Base-by-base conservation (phyloP, 2,113 vertebrate species). In the Solenodon paradoxus region DNA sequence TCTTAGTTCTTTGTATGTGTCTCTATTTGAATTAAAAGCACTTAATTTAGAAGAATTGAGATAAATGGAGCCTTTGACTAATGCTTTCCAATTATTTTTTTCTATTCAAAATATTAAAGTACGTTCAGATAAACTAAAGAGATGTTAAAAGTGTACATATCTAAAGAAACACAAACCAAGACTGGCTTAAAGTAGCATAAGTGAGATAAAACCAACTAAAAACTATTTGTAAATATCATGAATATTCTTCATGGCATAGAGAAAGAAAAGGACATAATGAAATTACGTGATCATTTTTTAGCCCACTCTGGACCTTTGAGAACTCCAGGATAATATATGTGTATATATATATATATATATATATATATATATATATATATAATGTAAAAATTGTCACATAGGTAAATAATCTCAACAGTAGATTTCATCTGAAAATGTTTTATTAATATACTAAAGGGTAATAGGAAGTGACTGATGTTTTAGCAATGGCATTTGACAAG, bases 211-310 rank as follows among this genome's bases (percentile, higher is more conserved):
- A 42, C 8, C 10, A 75, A 2, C 2, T 85, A 7, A 55, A 79
- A 42, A 2, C 1, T 35, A 28, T 42, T 71, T 40, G 9, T 22
- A 82, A 82, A 72, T 64, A 55, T 86, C 3, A 42, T 40, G 4
- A 40, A 28, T 42, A 51, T 2, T 17, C 26, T 24, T 85, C 38
- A 10, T 16, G 3, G 4, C 71, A 63, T 22, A 61, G 19, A 80
- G 3, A 57, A n/a, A 68, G 30, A 63, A 69, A 68, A 81, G 66
- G 9, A 89, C 17, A 82, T 38, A 45, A 53, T 35, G 6, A 66
- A 0, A 0, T 8, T 7, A 15, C 82, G 72, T 1, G 1, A 53
- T 19, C 0, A 20, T 13, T 63, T 79, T 78, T 42, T 9, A 32
- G 59, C 4, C 2, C 30, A n/a, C 4, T 80, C 28, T 64, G n/a